Conservation (phyloP, 2,888 invertebrate genomes). For the Pandemis cinnamomeana region DNA sequence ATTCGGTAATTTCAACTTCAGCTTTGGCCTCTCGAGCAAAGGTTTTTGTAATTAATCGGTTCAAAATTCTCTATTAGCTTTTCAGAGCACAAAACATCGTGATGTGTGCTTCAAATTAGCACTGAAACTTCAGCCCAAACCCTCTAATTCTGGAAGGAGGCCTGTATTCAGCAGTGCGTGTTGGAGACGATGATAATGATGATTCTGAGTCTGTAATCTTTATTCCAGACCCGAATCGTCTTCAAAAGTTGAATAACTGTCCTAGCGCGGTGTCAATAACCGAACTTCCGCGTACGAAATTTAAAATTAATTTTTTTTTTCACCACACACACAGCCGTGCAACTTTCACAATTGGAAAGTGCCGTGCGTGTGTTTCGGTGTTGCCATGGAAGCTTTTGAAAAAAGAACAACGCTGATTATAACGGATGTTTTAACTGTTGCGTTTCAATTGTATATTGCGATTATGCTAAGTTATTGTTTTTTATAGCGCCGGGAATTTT, state of each 20-base stretch:
- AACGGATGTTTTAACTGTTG: constrained; percentile 45
- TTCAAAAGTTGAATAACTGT: constrained; percentile 3
- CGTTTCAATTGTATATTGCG: constrained; percentile 23
- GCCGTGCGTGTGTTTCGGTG: constrained; percentile 47
- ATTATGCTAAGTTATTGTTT: constrained; percentile 34
- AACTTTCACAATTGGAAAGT: constrained; percentile 65
- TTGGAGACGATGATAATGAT: no score
- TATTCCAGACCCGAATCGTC: neutral
- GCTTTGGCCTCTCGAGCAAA: no score
- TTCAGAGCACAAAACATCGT: no score
- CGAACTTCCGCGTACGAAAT: constrained; percentile 61
- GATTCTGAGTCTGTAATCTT: no score
- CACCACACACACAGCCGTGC: constrained; percentile 52
- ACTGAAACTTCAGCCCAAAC: no score
- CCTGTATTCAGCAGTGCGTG: no score
- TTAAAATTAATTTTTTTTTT: constrained; percentile 51
- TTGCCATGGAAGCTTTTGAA: constrained; percentile 52
- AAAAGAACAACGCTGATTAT: constrained; percentile 39
- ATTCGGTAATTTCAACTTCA: no score
- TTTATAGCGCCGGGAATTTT: constrained; percentile 23
- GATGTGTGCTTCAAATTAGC: no score
- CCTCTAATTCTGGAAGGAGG: no score
- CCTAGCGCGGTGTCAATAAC: constrained; percentile 51
- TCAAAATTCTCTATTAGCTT: no score
- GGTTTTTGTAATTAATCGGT: no score